Evolutionary conservation across 2,797 vertebrate species (phyloP).

Genomic region (Serranus cabrilla): DNA sequence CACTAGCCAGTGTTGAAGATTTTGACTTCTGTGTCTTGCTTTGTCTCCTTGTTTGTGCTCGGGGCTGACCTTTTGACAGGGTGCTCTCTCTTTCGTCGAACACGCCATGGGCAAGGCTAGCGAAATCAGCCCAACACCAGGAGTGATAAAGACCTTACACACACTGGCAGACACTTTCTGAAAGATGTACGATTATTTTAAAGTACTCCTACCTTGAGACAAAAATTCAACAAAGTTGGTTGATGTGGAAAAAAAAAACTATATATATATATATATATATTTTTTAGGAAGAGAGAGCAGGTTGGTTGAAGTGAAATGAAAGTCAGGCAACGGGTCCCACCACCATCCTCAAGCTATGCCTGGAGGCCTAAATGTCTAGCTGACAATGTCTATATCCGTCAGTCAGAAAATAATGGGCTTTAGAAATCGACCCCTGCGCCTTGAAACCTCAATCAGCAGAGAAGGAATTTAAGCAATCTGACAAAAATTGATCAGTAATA

Average conservation of each 20-base stretch:
- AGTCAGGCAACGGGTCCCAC: constrained; percentile 60
- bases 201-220: constrained; percentile 51
- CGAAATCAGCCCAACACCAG: constrained; percentile 41
- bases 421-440: constrained; percentile 68
- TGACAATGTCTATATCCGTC: constrained; percentile 80
- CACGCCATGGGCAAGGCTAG: constrained; percentile 60
- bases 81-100: constrained; percentile 66
- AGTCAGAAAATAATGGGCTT: constrained; percentile 80
- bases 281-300: constrained; percentile 45
- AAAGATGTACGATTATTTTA: constrained; percentile 61
- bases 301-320: constrained; percentile 75
- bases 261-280: too few relatives aligned
- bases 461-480: constrained; percentile 66
- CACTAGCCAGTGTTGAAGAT: constrained; percentile 15
- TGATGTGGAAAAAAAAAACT: constrained; percentile 19
- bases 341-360: constrained; percentile 76
- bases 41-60: constrained; percentile 63
- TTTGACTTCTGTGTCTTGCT: constrained; percentile 47
- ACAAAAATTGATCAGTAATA: constrained; percentile 72
- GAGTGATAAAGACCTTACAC: constrained; percentile 66
- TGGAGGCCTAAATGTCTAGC: constrained; percentile 76
- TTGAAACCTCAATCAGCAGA: constrained; percentile 70
- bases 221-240: constrained; percentile 63
- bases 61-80: constrained; percentile 72
- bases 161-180: constrained; percentile 57